Evolutionary conservation across 2,113 vertebrate genomes (phyloP).

Genomic region (Amphiprion percula): DNA sequence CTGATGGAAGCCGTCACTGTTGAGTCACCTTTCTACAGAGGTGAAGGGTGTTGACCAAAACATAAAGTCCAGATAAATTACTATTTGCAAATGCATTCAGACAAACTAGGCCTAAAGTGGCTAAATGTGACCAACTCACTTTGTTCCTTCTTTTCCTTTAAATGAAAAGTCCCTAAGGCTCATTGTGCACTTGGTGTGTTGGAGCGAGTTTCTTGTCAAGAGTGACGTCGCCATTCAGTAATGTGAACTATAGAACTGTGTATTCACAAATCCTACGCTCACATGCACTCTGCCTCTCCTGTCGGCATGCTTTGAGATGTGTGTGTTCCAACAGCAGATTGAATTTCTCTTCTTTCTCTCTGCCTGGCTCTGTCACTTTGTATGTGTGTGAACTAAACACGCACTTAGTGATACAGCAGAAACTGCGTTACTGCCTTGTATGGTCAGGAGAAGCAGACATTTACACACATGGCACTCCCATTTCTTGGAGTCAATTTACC

Average conservation of each 20-base stretch:
- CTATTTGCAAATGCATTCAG: too few species aligned
- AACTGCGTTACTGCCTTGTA: constrained; percentile 55
- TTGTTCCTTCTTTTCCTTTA: too few species aligned
- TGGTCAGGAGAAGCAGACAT: constrained; percentile 49
- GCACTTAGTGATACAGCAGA: constrained; percentile 42
- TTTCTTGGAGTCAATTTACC: not conserved
- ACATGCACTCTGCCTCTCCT: constrained; percentile 14
- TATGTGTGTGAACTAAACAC: constrained; percentile 25
- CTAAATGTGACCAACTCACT: too few species aligned
- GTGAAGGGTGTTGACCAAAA: not conserved
- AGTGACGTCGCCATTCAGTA: constrained; percentile 8
- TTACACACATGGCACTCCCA: not conserved
- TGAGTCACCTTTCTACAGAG: not conserved
- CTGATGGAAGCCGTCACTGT: not conserved
- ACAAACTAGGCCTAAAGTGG: too few species aligned
- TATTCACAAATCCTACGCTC: constrained; percentile 21
- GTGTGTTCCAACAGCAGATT: constrained; percentile 23
- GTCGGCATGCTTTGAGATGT: constrained; percentile 5
- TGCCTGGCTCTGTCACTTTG: constrained; percentile 1
- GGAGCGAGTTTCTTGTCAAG: not conserved
- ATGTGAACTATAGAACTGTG: not conserved
- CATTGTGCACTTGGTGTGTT: not conserved
- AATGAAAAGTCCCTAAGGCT: too few species aligned
- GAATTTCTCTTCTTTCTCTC: constrained; percentile 39
- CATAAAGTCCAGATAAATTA: too few species aligned